phyloP scores from a whole-genome alignment of 2,888 invertebrate species.

The Macrophya alboannulata region DNA sequence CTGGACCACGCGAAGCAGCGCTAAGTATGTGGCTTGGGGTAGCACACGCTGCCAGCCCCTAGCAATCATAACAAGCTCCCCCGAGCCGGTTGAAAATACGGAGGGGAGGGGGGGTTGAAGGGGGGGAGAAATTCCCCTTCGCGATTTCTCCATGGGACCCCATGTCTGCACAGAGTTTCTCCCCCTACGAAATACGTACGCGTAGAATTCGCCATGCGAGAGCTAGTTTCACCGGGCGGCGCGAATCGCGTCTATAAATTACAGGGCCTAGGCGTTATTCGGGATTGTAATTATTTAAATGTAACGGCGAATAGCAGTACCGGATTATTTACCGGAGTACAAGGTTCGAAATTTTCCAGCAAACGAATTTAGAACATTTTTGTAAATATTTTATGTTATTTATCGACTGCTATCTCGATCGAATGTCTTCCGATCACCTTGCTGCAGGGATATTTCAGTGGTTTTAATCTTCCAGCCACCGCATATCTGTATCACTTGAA shows the following conservation, averaged over 20 bases:
- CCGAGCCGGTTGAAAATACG: constrained; percentile 53
- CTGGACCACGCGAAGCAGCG: constrained; percentile 50
- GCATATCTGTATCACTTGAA: neutral
- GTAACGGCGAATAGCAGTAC: constrained; percentile 63
- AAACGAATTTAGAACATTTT: neutral
- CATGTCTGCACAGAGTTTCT: neutral
- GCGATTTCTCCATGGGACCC: constrained; percentile 34
- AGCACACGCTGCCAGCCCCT: constrained; percentile 54
- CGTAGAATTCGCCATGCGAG: constrained; percentile 62
- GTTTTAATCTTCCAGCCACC: neutral
- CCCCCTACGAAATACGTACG: constrained; percentile 56
- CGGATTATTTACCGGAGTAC: constrained; percentile 25
- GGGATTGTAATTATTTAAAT: constrained; percentile 79
- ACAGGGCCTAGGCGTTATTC: constrained; percentile 74
- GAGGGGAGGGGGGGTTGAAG: constrained; percentile 47
- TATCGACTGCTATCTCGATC: neutral
- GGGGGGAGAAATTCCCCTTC: constrained; percentile 38
- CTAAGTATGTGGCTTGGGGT: constrained; percentile 56
- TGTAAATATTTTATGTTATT: neutral
- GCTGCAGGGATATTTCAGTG: neutral
- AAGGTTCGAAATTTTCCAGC: neutral
- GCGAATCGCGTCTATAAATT: constrained; percentile 79
- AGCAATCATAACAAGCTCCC: constrained; percentile 71
- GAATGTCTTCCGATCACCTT: neutral
- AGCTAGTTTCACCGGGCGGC: constrained; percentile 65